A percentile compares a stretch with the other conserved stretches of the same genome.
Evolutionary conservation across 2,797 vertebrate genomes (phyloP).

Genomic region (Aphelocoma californica): DNA sequence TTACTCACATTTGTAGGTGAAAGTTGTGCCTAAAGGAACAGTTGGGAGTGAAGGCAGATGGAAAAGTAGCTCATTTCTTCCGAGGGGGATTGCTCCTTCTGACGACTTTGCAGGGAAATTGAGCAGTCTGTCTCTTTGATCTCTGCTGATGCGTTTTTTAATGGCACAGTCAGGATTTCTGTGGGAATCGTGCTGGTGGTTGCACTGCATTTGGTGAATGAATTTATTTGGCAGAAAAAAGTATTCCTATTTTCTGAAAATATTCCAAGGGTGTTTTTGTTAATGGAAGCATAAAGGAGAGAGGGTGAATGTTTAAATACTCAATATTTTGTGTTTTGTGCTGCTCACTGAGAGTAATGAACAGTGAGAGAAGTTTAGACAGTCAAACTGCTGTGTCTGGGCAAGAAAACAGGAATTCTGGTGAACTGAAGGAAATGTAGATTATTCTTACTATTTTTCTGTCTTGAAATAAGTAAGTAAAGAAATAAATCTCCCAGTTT

Average conservation of each 20-base stretch:
- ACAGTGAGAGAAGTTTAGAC: background rate
- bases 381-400: background rate
- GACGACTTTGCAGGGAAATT: fast-evolving
- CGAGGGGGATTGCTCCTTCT: background rate
- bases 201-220: background rate
- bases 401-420: background rate
- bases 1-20: background rate
- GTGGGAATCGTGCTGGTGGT: background rate
- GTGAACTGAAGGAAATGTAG: background rate
- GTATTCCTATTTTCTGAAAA: background rate
- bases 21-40: background rate
- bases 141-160: background rate
- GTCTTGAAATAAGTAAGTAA: background rate
- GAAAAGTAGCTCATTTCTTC: background rate
- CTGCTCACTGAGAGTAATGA: background rate
- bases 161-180: background rate
- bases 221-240: background rate
- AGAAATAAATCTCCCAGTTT: background rate
- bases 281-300: background rate
- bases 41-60: background rate
- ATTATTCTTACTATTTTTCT: background rate
- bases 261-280: background rate
- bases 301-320: background rate
- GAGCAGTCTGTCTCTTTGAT: background rate
- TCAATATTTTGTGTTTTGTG: background rate